These are phyloP conservation scores for Peromyscus polionotus DNA, from an alignment of 2,113 vertebrate genomes.

Conservation along the genomic window DNA sequence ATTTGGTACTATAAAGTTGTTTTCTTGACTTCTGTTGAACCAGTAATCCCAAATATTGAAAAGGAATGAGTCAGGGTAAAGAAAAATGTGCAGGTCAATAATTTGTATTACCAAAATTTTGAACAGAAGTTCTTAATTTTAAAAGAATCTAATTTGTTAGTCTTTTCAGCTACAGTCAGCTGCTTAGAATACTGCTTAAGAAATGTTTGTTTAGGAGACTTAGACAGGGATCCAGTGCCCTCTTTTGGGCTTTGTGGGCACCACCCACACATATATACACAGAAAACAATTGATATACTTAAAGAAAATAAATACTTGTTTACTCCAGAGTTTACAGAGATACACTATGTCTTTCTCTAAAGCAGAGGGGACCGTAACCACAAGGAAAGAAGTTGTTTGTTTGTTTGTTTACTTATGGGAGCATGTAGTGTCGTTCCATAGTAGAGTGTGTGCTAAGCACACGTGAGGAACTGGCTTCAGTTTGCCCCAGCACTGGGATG, in stretches of 20 bases:
- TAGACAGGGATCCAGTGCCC: background rate
- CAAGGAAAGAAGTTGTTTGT: background rate
- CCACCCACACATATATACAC: background rate
- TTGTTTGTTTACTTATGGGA: background rate
- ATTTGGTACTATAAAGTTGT: background rate
- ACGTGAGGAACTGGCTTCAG: background rate
- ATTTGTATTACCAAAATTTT: background rate
- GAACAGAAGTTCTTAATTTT: conserved; percentile 2
- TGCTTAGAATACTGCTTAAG: background rate
- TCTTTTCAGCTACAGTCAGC: background rate
- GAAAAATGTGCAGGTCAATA: background rate
- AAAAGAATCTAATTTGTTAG: background rate
- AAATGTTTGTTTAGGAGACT: background rate
- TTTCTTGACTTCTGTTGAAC: background rate
- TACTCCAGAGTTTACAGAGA: background rate
- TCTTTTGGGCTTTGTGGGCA: background rate
- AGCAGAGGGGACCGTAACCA: background rate
- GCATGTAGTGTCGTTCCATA: background rate
- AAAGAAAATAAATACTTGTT: background rate
- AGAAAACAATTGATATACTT: background rate
- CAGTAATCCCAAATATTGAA: background rate
- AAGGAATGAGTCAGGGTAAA: background rate
- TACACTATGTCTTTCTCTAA: background rate
- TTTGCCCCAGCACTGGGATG: background rate
- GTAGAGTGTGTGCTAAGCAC: background rate